Evolutionary conservation across 2,888 invertebrate genomes (phyloP).

Genomic region (Meteorus colon): DNA sequence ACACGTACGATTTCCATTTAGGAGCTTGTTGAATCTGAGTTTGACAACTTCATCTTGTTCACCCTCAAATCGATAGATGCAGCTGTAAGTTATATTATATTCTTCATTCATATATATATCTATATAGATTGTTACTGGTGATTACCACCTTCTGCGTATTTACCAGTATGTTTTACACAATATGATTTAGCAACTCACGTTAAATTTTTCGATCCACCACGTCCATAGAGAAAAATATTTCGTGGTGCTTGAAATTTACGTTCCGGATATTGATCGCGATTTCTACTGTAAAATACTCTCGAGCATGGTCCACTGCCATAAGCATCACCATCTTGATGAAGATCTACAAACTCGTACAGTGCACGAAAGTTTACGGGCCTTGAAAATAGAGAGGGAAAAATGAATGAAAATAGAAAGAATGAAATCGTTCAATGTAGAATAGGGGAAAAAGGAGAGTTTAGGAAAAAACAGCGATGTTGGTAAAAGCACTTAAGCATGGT

Average conservation of each 20-base stretch:
- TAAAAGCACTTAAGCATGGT: slow-evolving; percentile 12
- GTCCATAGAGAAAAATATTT: slow-evolving; percentile 89
- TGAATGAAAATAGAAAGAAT: slow-evolving; percentile 24
- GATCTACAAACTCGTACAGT: slow-evolving; percentile 90
- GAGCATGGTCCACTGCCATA: slow-evolving; percentile 85
- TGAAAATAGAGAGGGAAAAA: slow-evolving; percentile 52
- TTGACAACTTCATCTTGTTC: slow-evolving; percentile 87
- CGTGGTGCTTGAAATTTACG: slow-evolving; percentile 86
- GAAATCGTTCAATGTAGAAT: slow-evolving; percentile 21
- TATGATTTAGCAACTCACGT: slow-evolving; percentile 75
- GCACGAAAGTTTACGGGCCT: slow-evolving; percentile 90
- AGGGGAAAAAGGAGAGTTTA: neutral
- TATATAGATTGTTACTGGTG: too few relatives aligned
- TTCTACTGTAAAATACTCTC: slow-evolving; percentile 82
- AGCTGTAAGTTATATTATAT: slow-evolving; percentile 75
- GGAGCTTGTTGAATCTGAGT: slow-evolving; percentile 83
- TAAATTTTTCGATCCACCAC: slow-evolving; percentile 88
- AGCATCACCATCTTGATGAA: slow-evolving; percentile 88
- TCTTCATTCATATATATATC: neutral
- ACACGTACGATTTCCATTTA: slow-evolving; percentile 74
- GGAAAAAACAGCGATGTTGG: neutral
- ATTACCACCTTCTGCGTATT: neutral
- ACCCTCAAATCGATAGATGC: slow-evolving; percentile 91
- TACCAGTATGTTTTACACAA: slow-evolving; percentile 4
- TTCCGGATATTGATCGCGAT: slow-evolving; percentile 79